Evolutionary conservation across 2,888 invertebrate species (phyloP).

Genomic region (Zelleria hepariella): DNA sequence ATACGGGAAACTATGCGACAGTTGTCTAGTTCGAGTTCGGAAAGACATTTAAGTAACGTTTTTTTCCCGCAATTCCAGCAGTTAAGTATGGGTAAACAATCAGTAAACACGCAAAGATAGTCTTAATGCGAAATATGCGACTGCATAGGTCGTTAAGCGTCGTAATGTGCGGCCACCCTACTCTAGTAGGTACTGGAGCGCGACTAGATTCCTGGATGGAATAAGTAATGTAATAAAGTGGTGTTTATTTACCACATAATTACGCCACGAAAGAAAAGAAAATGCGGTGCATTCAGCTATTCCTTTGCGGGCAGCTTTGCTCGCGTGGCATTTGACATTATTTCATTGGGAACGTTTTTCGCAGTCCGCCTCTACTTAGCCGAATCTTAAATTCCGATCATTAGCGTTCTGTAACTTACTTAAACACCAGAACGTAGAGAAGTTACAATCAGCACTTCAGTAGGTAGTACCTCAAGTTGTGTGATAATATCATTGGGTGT

Average conservation of each 20-base stretch:
- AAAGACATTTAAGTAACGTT: constrained; percentile 9
- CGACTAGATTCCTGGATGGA: background rate
- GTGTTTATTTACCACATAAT: background rate
- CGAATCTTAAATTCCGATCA: background rate
- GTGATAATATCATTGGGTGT: too few relatives aligned
- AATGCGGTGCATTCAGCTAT: background rate
- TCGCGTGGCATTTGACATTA: background rate
- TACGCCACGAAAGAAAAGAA: background rate
- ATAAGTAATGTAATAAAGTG: background rate
- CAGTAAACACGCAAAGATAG: constrained; percentile 1
- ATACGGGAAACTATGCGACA: constrained; percentile 64
- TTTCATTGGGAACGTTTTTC: background rate
- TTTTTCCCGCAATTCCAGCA: constrained; percentile 27
- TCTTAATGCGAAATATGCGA: background rate
- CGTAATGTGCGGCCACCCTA: constrained; percentile 2
- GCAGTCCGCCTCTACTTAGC: background rate
- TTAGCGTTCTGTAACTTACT: background rate
- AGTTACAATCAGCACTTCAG: too few relatives aligned
- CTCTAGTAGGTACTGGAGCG: background rate
- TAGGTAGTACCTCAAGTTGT: too few relatives aligned
- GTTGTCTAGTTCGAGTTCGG: constrained; percentile 47
- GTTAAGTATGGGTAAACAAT: constrained; percentile 8
- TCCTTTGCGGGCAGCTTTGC: background rate
- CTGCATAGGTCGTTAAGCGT: constrained; percentile 1
- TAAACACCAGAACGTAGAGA: background rate